phyloP scores from a whole-genome alignment of 2,113 vertebrate species.

The Calidris pygmaea region DNA sequence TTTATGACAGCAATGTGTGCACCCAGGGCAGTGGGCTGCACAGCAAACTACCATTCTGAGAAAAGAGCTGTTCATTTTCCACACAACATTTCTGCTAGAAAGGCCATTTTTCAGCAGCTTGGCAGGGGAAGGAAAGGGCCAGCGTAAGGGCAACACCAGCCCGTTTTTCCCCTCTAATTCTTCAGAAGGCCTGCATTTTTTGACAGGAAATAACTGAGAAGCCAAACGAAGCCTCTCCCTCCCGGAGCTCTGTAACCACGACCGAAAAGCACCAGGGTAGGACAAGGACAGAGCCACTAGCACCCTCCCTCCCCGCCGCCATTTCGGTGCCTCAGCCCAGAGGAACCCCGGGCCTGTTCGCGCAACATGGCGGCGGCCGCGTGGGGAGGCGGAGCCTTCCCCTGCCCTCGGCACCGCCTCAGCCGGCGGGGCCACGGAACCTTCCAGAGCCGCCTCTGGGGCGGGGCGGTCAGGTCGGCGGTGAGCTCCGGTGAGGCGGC shows the following conservation, averaged over 20 bases:
- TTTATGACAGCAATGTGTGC: not conserved
- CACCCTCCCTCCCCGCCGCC: rapidly evolving
- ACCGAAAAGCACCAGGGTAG: rapidly evolving
- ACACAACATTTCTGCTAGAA: rapidly evolving
- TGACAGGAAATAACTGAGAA: not conserved
- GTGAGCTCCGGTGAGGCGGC: rapidly evolving
- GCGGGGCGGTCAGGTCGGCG: rapidly evolving
- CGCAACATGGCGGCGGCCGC: rapidly evolving
- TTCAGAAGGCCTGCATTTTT: not conserved
- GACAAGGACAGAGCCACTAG: rapidly evolving
- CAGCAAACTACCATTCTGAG: not conserved
- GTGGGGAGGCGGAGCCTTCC: not conserved
- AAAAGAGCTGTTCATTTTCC: not conserved
- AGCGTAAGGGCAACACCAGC: not conserved
- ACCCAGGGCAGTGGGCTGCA: too few relatives aligned
- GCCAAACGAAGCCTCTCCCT: not conserved
- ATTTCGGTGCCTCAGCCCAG: rapidly evolving
- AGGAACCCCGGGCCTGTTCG: rapidly evolving
- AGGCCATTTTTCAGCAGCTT: not conserved
- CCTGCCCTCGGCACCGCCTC: too few relatives aligned
- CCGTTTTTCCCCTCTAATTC: not conserved
- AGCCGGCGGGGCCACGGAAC: rapidly evolving
- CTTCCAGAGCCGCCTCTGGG: rapidly evolving
- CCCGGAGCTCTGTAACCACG: rapidly evolving
- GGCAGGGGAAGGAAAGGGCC: not conserved